These are phyloP conservation scores for Thrips palmi DNA, from an alignment of 1,140 invertebrate species.

Conservation along the genomic window DNA sequence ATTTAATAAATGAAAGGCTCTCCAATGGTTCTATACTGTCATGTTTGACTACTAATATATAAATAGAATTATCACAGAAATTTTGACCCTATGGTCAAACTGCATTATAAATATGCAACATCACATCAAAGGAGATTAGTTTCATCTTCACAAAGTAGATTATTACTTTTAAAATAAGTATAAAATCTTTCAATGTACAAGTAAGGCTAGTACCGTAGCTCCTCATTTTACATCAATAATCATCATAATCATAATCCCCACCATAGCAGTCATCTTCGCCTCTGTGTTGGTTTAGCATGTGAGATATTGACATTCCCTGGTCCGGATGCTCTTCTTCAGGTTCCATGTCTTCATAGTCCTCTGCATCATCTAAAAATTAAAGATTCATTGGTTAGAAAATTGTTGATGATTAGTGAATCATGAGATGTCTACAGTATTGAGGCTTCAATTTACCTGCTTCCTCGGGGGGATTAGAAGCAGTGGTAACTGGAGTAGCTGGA, in stretches of 20 bases:
- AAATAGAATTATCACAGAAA: too few relatives aligned
- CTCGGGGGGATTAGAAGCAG: neutral
- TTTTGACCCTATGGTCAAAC: too few relatives aligned
- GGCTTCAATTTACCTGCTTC: neutral
- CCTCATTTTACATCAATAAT: constrained; percentile 17
- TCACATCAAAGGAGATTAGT: too few relatives aligned
- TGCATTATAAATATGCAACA: too few relatives aligned
- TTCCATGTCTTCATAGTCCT: constrained; percentile 26
- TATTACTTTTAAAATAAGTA: too few relatives aligned
- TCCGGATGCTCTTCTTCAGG: constrained; percentile 20
- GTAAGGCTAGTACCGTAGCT: too few relatives aligned
- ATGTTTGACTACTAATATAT: too few relatives aligned
- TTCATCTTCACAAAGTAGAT: too few relatives aligned
- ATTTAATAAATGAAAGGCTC: too few relatives aligned
- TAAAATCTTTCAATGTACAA: too few relatives aligned
- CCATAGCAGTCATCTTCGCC: constrained; percentile 21
- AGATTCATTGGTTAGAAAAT: constrained; percentile 7
- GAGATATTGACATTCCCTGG: constrained; percentile 26
- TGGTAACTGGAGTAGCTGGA: neutral
- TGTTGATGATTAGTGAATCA: neutral
- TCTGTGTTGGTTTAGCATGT: constrained; percentile 26
- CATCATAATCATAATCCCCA: constrained; percentile 23
- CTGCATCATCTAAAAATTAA: constrained; percentile 17
- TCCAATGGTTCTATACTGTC: too few relatives aligned
- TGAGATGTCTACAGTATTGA: neutral